Conservation (phyloP, 2,797 vertebrate species). For the Bovichtus variegatus region DNA sequence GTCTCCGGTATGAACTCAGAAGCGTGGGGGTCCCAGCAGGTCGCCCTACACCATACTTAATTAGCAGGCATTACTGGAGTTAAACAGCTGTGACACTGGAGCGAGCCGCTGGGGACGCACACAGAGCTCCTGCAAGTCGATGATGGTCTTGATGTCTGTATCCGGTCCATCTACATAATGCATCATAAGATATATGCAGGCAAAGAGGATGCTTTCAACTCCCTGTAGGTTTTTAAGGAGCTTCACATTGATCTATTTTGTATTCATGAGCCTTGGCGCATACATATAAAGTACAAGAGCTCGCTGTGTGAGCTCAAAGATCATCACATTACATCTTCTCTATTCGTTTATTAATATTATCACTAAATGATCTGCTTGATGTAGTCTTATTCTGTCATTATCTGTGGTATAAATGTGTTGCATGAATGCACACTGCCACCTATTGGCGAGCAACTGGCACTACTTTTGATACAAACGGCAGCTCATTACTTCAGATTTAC, state of each 20-base stretch:
- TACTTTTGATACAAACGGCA: neutral
- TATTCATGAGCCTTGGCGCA: conserved; percentile 23
- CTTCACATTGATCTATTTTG: conserved; percentile 21
- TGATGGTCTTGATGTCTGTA: conserved; percentile 51
- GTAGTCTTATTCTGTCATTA: neutral
- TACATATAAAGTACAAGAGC: neutral
- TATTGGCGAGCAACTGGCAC: conserved; percentile 13
- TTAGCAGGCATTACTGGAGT: conserved; percentile 71
- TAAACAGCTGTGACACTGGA: conserved; percentile 76
- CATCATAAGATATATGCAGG: conserved; percentile 31
- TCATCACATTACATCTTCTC: conserved; percentile 3
- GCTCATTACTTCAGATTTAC: conserved; percentile 23
- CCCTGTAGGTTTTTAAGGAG: conserved; percentile 16
- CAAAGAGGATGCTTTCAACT: conserved; percentile 12
- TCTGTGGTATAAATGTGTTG: neutral
- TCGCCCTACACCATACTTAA: conserved; percentile 58
- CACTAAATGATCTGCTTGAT: conserved; percentile 9
- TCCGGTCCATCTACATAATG: conserved; percentile 42
- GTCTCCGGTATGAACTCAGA: conserved; percentile 50
- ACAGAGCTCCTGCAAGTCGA: conserved; percentile 34
- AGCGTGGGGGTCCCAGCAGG: conserved; percentile 58
- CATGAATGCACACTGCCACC: conserved; percentile 68
- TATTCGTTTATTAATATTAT: neutral
- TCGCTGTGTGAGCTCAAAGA: conserved; percentile 14
- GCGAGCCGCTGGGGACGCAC: conserved; percentile 48